A percentile compares a stretch with the other conserved stretches of the same genome.
These are phyloP conservation scores for Phortica magna DNA, from an alignment of 2,888 invertebrate genomes.

Conservation along the genomic window DNA sequence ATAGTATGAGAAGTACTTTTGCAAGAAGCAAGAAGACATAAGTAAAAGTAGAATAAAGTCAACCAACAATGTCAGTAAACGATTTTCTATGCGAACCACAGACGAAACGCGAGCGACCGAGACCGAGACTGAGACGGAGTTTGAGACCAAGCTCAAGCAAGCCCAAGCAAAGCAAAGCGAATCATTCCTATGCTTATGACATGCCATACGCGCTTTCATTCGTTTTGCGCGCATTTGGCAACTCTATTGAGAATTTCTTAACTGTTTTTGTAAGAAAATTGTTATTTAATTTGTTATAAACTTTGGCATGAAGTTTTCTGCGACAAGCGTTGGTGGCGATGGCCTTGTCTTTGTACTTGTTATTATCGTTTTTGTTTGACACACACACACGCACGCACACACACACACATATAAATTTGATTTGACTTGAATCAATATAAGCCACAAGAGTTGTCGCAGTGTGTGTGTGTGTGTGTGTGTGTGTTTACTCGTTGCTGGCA, in stretches of 20 bases:
- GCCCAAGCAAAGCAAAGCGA: too few species aligned
- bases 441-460: neutral
- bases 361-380: neutral
- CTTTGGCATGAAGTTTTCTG: conserved; percentile 42
- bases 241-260: neutral
- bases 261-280: conserved; percentile 37
- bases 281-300: conserved; percentile 51
- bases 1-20: neutral
- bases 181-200: too few species aligned
- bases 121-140: conserved; percentile 54
- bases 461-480: neutral
- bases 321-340: too few species aligned
- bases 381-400: neutral
- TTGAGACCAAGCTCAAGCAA: neutral
- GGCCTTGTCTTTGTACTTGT: too few species aligned
- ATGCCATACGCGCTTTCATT: neutral
- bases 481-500: too few species aligned
- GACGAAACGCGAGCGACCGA: conserved; percentile 16
- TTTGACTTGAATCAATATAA: too few species aligned
- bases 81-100: too few species aligned
- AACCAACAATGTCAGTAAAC: too few species aligned
- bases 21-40: too few species aligned
- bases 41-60: too few species aligned
- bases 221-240: conserved; percentile 1
- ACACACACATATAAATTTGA: too few species aligned